Percentiles rank a stretch among this genome's conserved stretches.
Conservation (phyloP, 2,113 vertebrate genomes). For the Dasyprocta punctata region DNA sequence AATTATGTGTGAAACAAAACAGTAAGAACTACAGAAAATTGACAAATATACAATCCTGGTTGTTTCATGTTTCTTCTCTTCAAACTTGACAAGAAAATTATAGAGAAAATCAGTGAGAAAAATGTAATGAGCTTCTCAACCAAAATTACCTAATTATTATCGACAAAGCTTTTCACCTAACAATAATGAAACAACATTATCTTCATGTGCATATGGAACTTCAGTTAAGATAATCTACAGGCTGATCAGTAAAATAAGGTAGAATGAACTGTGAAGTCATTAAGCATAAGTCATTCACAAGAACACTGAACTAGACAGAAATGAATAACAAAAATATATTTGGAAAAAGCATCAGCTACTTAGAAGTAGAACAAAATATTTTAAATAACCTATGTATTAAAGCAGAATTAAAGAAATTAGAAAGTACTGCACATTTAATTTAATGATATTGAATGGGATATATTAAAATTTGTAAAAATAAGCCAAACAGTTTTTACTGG, state of each 20-base stretch:
- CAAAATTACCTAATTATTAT: neutral
- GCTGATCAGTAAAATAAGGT: neutral
- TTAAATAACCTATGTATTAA: neutral
- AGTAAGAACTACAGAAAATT: neutral
- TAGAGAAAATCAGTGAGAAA: neutral
- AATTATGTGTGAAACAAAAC: neutral
- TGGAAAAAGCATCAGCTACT: neutral
- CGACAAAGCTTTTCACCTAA: neutral
- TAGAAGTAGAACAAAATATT: neutral
- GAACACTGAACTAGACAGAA: neutral
- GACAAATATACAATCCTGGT: neutral
- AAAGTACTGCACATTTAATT: neutral
- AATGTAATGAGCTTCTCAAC: neutral
- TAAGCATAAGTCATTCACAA: neutral
- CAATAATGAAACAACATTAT: neutral
- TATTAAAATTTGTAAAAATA: neutral
- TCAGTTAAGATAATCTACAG: neutral
- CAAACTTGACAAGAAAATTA: neutral
- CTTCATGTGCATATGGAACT: neutral
- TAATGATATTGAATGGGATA: neutral
- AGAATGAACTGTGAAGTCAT: neutral
- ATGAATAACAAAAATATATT: neutral
- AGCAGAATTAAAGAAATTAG: neutral
- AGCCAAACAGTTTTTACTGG: neutral
- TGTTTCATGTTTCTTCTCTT: neutral